phyloP scores from a whole-genome alignment of 1,140 invertebrate genomes.

The Thereuonema tuberculata region DNA sequence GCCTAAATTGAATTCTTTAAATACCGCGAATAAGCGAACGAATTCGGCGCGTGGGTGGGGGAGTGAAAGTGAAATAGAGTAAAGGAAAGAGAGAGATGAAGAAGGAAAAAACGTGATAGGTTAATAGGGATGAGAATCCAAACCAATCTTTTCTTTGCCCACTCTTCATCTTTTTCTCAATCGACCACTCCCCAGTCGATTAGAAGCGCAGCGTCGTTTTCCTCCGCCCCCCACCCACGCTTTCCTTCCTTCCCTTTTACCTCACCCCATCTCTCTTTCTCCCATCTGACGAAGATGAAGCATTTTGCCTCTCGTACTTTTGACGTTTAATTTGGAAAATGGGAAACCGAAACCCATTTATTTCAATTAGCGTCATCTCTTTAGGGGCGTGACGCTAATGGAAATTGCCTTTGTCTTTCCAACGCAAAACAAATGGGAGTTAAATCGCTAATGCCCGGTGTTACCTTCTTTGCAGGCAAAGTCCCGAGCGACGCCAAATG shows the following conservation, averaged over 20 bases:
- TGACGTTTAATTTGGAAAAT: conserved; percentile 41
- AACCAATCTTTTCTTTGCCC: too few species aligned
- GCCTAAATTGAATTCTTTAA: too few species aligned
- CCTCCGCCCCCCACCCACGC: neutral
- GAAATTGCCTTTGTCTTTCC: neutral
- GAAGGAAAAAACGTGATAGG: too few species aligned
- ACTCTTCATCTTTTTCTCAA: too few species aligned
- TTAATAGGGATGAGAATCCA: too few species aligned
- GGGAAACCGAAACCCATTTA: conserved; percentile 36
- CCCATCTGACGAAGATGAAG: neutral
- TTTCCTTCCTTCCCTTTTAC: neutral
- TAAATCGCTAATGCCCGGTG: neutral
- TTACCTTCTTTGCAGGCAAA: neutral
- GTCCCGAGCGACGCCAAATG: neutral
- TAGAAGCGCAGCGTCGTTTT: too few species aligned
- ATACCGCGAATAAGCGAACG: too few species aligned
- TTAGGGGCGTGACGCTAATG: conserved; percentile 21
- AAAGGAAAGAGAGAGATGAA: too few species aligned
- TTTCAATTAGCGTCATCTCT: conserved; percentile 40
- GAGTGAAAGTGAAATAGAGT: too few species aligned
- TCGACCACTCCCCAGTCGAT: too few species aligned
- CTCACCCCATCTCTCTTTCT: neutral
- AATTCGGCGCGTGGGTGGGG: too few species aligned
- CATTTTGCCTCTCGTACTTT: conserved; percentile 14
- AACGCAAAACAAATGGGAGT: neutral